phyloP scores from a whole-genome alignment of 1,140 invertebrate genomes.

The Contarinia nasturtii region DNA sequence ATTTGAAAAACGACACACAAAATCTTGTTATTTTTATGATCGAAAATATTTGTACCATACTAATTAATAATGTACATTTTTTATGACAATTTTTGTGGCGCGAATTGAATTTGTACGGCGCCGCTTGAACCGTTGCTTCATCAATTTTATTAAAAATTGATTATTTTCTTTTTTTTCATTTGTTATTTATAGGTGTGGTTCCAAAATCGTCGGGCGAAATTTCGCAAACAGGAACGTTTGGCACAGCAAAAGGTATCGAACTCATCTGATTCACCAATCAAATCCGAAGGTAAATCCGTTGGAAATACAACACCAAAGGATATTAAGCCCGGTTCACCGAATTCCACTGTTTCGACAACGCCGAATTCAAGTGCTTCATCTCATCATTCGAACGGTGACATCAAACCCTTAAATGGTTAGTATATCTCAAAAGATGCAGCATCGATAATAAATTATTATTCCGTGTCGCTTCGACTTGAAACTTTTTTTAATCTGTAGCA shows the following conservation, averaged over 20 bases:
- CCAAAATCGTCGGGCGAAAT: constrained; percentile 80
- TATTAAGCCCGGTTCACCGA: constrained; percentile 24
- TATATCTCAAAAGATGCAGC: background rate
- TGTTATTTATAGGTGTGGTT: constrained; percentile 70
- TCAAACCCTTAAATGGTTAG: constrained; percentile 25
- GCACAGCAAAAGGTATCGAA: constrained; percentile 50
- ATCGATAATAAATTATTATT: no score
- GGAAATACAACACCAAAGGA: constrained; percentile 13
- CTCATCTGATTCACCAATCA: constrained; percentile 4
- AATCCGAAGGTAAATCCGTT: constrained; percentile 11
- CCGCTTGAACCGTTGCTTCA: no score
- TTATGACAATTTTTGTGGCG: no score
- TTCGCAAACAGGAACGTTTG: constrained; percentile 76
- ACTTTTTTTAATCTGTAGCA: no score
- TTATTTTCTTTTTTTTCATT: constrained; percentile 4
- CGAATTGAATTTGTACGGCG: no score
- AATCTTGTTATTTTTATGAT: no score
- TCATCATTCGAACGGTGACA: constrained; percentile 24
- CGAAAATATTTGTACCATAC: no score
- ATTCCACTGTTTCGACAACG: constrained; percentile 24
- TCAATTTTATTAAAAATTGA: no score
- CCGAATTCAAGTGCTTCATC: constrained; percentile 24
- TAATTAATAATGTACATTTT: no score
- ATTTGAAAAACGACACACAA: no score
- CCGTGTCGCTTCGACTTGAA: no score